Evolutionary conservation across 1,140 invertebrate species (phyloP).

Genomic region (Drosophila neocordata): DNA sequence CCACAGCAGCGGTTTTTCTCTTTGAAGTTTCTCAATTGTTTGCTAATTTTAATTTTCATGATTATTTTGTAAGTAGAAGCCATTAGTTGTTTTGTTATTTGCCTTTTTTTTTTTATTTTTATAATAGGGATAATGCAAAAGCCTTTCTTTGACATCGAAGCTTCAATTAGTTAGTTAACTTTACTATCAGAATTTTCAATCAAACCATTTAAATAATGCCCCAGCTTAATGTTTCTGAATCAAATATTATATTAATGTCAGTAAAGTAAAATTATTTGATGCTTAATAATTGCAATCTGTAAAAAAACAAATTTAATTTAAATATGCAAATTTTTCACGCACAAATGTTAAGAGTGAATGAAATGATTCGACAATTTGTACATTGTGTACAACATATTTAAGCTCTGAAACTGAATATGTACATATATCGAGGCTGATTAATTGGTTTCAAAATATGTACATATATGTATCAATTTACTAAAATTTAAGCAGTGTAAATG

Average conservation of each 20-base stretch:
- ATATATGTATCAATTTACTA: background rate
- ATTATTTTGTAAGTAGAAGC: slow-evolving; percentile 3
- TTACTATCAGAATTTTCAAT: background rate
- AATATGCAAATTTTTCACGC: background rate
- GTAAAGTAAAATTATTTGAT: background rate
- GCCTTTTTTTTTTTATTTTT: background rate
- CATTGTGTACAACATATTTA: background rate
- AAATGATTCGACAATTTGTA: slow-evolving; percentile 1
- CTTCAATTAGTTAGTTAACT: slow-evolving; percentile 3
- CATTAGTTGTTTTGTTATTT: background rate
- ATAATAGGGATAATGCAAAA: background rate
- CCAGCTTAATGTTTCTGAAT: background rate
- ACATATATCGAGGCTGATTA: background rate
- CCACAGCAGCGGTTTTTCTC: slow-evolving; percentile 26
- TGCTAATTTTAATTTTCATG: slow-evolving; percentile 1
- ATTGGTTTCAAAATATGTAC: background rate
- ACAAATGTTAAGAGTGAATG: background rate
- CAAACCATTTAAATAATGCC: background rate
- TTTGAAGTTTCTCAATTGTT: slow-evolving; percentile 24
- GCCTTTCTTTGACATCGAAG: background rate
- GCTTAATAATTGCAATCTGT: background rate
- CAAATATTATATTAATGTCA: background rate
- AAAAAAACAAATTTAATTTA: background rate
- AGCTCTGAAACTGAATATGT: background rate
- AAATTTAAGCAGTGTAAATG: background rate